Base-by-base conservation (phyloP, 2,797 vertebrate species). In the Notolepis coatsorum region DNA sequence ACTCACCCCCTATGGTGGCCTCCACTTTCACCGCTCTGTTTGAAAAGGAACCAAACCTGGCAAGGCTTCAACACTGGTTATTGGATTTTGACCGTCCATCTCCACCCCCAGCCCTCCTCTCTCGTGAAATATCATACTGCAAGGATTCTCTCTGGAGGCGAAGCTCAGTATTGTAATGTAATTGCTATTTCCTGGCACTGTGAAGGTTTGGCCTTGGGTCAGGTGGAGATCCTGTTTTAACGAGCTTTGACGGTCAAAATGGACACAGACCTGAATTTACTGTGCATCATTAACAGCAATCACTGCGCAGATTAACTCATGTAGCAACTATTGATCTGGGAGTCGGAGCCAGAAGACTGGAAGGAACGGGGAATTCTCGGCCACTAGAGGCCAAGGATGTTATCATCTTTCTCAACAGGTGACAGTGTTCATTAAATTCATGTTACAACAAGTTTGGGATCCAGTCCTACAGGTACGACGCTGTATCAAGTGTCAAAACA, bases 201-300 rank as follows among this genome's bases (percentile, higher is more conserved):
- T 68, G 41, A 58, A 37, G 33, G 64, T 82, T 78, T 65, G 62
- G 71, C 54, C 65, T 52, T 20, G 41, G 69, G 58, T 48, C 53
- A 54, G 58, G 25, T 25, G 9, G 39, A 48, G 71, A 61, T 72
- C 73, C 52, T 49, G 28, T 61, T 65, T 2, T 48, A 60, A 50
- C 65, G 65, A 61, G 58, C 7, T 62, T 33, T 48, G 54, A 35
- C 47, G 7, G 43, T 71, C 17, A 6, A 3, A 61, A 18, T 23
- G 38, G 21, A 37, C 46, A 20, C 51, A 2, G 27, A 4, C 23
- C 30, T 25, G 7, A 41, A 57, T 42, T 59, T 43, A 49, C 28
- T 42, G 24, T 28, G 43, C 39, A 52, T 52, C 39, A 33, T 24
- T 20, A 54, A 58, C 41, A 2, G 24, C 30, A 5, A 51, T 42